A percentile compares a stretch with the other conserved stretches of the same genome.
Conservation (phyloP, 2,888 invertebrate species). For the Drosophila kambysellisi region DNA sequence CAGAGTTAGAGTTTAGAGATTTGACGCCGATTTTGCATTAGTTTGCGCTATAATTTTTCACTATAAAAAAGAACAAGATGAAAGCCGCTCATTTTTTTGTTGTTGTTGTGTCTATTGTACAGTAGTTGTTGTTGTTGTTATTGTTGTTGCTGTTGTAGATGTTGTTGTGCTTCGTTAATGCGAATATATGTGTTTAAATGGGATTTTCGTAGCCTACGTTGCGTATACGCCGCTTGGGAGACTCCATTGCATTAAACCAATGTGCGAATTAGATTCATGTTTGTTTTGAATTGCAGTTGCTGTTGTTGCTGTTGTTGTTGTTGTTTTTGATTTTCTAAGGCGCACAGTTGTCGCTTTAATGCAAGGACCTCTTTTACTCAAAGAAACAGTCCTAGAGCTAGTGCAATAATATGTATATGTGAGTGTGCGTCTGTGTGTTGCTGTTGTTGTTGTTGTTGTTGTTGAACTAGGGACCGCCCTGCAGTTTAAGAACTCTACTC, state of each 20-base stretch:
- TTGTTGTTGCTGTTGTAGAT: conserved; percentile 40
- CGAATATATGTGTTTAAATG: conserved; percentile 15
- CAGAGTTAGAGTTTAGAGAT: conserved; percentile 24
- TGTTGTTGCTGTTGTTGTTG: background rate
- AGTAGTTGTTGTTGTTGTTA: conserved; percentile 35
- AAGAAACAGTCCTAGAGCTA: conserved; percentile 67
- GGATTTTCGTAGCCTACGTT: conserved; percentile 26
- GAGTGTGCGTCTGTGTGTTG: background rate
- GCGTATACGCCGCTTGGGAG: conserved; percentile 66
- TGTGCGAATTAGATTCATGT: conserved; percentile 32
- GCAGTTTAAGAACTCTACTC: conserved; percentile 9
- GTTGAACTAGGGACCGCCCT: conserved; percentile 21
- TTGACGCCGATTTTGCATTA: conserved; percentile 57
- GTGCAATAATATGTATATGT: conserved; percentile 7
- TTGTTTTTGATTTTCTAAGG: conserved; percentile 1
- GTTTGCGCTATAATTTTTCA: conserved; percentile 44
- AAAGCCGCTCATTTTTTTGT: conserved; percentile 46
- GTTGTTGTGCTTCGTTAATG: conserved; percentile 36
- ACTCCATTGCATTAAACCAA: conserved; percentile 60
- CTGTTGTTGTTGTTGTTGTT: background rate
- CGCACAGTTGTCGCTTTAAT: conserved; percentile 54
- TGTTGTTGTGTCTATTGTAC: conserved; percentile 14
- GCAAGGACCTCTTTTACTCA: conserved; percentile 57
- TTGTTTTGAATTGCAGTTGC: background rate
- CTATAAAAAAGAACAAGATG: conserved; percentile 56